These are phyloP conservation scores for Lepidothrix coronata DNA, from an alignment of 2,113 vertebrate genomes.

Conservation along the genomic window DNA sequence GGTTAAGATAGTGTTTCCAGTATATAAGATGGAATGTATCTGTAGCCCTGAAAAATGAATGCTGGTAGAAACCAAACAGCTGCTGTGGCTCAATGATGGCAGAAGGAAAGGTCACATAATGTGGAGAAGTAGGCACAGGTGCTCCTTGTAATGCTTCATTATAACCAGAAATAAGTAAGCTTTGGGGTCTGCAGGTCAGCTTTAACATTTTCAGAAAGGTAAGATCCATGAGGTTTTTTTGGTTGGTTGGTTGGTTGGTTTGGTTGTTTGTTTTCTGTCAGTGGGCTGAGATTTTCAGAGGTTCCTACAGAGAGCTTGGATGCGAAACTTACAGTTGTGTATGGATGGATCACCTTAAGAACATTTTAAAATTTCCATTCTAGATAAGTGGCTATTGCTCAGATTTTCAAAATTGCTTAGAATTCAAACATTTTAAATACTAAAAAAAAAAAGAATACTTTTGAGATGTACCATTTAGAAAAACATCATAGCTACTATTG, in stretches of 20 bases:
- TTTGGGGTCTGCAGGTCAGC: neutral
- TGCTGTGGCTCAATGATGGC: neutral
- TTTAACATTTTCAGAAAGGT: neutral
- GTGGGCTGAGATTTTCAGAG: neutral
- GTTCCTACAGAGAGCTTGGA: neutral
- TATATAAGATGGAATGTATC: neutral
- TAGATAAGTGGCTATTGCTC: neutral
- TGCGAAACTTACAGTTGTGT: neutral
- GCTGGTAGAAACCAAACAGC: neutral
- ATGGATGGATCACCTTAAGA: neutral
- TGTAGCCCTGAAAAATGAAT: neutral
- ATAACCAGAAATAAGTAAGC: neutral
- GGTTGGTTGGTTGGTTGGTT: neutral
- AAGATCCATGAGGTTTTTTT: rapidly evolving
- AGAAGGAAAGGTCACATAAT: neutral
- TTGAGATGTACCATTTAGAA: neutral
- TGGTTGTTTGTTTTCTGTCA: neutral
- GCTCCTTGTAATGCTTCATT: neutral
- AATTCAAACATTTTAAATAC: neutral
- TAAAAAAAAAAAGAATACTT: neutral
- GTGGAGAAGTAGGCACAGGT: neutral
- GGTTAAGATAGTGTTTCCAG: neutral
- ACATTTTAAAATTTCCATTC: neutral
- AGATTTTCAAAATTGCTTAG: neutral
- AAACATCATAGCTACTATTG: neutral